phyloP scores from a whole-genome alignment of 2,888 invertebrate genomes.

The Trichacis sp. region DNA sequence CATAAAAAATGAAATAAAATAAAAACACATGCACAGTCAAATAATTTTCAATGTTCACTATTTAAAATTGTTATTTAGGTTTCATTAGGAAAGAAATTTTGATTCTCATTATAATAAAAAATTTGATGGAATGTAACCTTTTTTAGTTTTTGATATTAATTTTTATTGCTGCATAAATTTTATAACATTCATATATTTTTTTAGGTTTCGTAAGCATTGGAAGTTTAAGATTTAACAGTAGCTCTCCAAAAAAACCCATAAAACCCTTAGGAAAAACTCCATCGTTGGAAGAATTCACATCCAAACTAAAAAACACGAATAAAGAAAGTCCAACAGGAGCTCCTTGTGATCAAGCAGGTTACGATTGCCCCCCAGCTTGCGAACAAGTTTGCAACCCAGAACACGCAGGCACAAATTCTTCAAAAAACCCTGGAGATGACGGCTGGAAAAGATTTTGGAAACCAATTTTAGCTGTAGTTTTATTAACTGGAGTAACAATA shows the following conservation, averaged over 20 bases:
- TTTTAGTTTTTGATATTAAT: neutral
- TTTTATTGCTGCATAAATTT: neutral
- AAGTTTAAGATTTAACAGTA: conserved; percentile 46
- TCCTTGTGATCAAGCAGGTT: conserved; percentile 49
- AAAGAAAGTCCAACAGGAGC: conserved; percentile 38
- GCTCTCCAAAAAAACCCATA: conserved; percentile 45
- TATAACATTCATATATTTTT: conserved; percentile 8
- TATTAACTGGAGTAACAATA: conserved; percentile 59
- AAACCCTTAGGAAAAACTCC: conserved; percentile 53
- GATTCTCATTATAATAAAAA: neutral
- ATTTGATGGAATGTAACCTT: neutral
- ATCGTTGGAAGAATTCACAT: conserved; percentile 58
- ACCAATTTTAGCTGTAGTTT: conserved; percentile 55
- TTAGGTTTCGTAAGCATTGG: conserved; percentile 48
- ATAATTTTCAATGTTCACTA: no score
- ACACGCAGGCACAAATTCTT: conserved; percentile 29
- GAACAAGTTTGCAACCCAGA: conserved; percentile 47
- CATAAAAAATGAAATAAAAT: no score
- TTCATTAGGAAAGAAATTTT: neutral
- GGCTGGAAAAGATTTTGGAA: conserved; percentile 56
- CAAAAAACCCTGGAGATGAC: conserved; percentile 21
- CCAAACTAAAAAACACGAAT: conserved; percentile 27
- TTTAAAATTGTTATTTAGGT: no score
- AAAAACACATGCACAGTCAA: no score
- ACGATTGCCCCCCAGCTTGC: conserved; percentile 54